A percentile compares a stretch with the other conserved stretches of the same genome.
These are phyloP conservation scores for Anas platyrhynchos DNA, from an alignment of 2,113 vertebrate species.

Conservation along the genomic window DNA sequence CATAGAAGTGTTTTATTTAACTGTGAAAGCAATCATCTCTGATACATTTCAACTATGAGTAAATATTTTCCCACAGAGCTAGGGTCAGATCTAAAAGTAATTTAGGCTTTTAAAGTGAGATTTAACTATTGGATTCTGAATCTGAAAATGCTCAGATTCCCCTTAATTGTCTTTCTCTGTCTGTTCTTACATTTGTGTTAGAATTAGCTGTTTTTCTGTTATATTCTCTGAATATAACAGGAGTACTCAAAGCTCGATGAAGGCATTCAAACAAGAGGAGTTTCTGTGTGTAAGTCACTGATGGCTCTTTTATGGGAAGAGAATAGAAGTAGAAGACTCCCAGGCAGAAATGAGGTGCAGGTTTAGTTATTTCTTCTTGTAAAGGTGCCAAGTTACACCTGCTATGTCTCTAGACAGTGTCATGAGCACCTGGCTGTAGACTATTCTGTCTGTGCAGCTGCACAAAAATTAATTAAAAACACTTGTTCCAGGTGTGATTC, in stretches of 20 bases:
- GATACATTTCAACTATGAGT: background rate
- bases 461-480: background rate
- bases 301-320: background rate
- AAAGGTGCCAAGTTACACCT: background rate
- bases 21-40: background rate
- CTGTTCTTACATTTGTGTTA: background rate
- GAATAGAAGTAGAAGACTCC: background rate
- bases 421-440: background rate
- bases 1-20: background rate
- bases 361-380: background rate
- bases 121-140: background rate
- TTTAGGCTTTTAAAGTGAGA: background rate
- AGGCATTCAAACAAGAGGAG: background rate
- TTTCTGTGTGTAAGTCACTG: background rate
- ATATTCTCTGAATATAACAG: background rate
- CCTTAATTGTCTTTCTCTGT: background rate
- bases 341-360: background rate
- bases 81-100: background rate
- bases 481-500: background rate
- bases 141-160: background rate
- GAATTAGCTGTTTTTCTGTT: background rate
- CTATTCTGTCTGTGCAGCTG: slow-evolving; percentile 24
- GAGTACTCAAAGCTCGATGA: background rate
- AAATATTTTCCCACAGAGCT: background rate
- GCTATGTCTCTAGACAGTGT: background rate